Evolutionary conservation across 1,140 invertebrate species (phyloP).

Genomic region (Prorops nasuta): DNA sequence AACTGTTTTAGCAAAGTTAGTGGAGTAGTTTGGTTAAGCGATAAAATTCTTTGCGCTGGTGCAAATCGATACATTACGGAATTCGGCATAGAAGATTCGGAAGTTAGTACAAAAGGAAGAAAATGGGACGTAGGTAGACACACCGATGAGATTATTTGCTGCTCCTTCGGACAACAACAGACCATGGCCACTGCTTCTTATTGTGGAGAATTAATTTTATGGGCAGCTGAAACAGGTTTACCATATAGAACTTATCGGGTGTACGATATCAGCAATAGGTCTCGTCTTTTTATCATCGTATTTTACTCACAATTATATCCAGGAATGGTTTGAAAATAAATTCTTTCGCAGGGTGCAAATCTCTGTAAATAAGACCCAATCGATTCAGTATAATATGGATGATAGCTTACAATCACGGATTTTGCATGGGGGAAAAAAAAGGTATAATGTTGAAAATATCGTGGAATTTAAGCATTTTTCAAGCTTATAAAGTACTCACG

Average conservation of each 20-base stretch:
- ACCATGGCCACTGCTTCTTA: slow-evolving; percentile 68
- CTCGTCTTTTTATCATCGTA: not conserved
- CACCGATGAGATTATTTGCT: slow-evolving; percentile 70
- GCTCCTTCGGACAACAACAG: slow-evolving; percentile 62
- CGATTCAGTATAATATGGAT: too few relatives aligned
- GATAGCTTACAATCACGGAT: too few relatives aligned
- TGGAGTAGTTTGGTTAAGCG: slow-evolving; percentile 41
- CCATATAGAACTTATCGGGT: slow-evolving; percentile 55
- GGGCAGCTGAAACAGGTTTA: slow-evolving; percentile 73
- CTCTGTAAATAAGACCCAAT: too few relatives aligned
- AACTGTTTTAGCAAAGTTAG: slow-evolving; percentile 40
- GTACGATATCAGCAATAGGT: slow-evolving; percentile 34
- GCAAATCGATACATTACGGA: slow-evolving; percentile 70
- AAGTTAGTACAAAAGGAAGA: slow-evolving; percentile 44
- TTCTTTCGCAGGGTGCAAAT: too few relatives aligned
- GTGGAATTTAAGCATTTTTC: too few relatives aligned
- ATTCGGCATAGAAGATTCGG: slow-evolving; percentile 67
- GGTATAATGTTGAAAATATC: too few relatives aligned
- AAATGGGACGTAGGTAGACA: slow-evolving; percentile 69
- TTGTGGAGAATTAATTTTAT: slow-evolving; percentile 76
- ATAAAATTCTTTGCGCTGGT: slow-evolving; percentile 67
- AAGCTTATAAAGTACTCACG: too few relatives aligned
- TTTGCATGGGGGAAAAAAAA: too few relatives aligned
- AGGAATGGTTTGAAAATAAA: too few relatives aligned
- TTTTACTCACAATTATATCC: slow-evolving; percentile 4